Evolutionary conservation across 2,888 invertebrate species (phyloP).

Genomic region (Lycaena phlaeas): DNA sequence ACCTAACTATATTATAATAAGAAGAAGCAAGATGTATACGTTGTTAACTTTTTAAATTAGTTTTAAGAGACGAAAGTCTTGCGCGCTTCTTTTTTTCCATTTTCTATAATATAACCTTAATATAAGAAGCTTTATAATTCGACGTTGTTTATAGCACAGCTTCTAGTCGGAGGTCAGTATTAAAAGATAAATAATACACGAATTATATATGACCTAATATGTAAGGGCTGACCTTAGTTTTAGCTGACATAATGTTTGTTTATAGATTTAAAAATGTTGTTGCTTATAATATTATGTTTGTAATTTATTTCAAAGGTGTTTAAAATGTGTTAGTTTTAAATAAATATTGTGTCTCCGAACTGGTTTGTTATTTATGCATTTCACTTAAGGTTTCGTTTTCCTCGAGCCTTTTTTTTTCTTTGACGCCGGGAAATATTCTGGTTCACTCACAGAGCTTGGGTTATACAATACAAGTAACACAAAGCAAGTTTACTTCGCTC

Average conservation of each 20-base stretch:
- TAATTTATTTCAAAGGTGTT: slow-evolving; percentile 26
- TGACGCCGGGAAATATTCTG: too few relatives aligned
- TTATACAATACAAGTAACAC: too few relatives aligned
- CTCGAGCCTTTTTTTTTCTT: too few relatives aligned
- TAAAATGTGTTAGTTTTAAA: slow-evolving; percentile 53
- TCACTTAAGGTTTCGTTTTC: too few relatives aligned
- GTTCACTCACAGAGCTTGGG: too few relatives aligned
- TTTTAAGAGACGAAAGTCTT: too few relatives aligned
- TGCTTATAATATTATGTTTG: slow-evolving; percentile 35
- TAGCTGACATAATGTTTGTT: slow-evolving; percentile 19
- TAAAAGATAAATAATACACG: background rate
- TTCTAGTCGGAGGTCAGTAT: background rate
- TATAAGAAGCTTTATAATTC: background rate
- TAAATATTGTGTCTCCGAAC: slow-evolving; percentile 49
- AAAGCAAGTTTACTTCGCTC: too few relatives aligned
- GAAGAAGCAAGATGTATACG: too few relatives aligned
- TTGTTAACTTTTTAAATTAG: too few relatives aligned
- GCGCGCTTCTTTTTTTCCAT: too few relatives aligned
- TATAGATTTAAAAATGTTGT: slow-evolving; percentile 10
- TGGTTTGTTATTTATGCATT: slow-evolving; percentile 19
- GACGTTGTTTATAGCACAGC: background rate
- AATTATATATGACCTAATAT: slow-evolving; percentile 7
- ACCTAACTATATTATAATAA: too few relatives aligned
- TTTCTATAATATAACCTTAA: too few relatives aligned
- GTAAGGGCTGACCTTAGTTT: slow-evolving; percentile 27